phyloP scores from a whole-genome alignment of 1,140 invertebrate species.

The Panagrolaimus sp. region DNA sequence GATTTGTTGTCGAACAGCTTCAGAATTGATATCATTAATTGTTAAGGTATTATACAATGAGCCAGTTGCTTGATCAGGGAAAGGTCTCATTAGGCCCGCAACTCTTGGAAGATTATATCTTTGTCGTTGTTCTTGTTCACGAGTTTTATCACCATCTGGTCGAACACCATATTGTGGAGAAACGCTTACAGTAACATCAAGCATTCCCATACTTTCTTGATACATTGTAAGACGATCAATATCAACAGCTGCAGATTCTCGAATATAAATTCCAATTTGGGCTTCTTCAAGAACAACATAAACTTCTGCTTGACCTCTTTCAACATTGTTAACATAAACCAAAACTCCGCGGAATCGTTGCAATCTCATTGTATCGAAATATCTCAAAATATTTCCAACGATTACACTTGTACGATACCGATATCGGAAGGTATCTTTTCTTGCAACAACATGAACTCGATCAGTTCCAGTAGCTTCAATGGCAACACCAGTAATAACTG shows the following conservation, averaged over 20 bases:
- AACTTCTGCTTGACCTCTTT: slow-evolving; percentile 57
- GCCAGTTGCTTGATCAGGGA: slow-evolving; percentile 44
- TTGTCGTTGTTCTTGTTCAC: slow-evolving; percentile 42
- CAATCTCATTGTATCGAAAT: slow-evolving; percentile 58
- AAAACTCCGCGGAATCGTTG: slow-evolving; percentile 58
- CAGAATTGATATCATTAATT: slow-evolving; percentile 47
- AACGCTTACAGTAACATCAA: slow-evolving; percentile 52
- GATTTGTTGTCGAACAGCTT: slow-evolving; percentile 43
- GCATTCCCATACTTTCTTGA: slow-evolving; percentile 57
- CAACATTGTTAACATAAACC: slow-evolving; percentile 59
- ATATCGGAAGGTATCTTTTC: slow-evolving; percentile 57
- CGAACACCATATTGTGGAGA: slow-evolving; percentile 58
- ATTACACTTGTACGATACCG: slow-evolving; percentile 56
- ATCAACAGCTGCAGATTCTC: slow-evolving; percentile 56
- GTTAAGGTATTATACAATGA: slow-evolving; percentile 41
- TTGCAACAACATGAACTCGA: slow-evolving; percentile 53
- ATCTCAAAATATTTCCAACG: slow-evolving; percentile 58
- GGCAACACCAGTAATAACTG: slow-evolving; percentile 56
- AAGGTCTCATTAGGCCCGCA: slow-evolving; percentile 45
- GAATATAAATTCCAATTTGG: slow-evolving; percentile 56
- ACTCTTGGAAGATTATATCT: slow-evolving; percentile 47
- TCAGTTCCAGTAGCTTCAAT: slow-evolving; percentile 59
- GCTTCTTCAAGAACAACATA: slow-evolving; percentile 59
- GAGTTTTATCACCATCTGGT: slow-evolving; percentile 49
- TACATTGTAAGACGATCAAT: slow-evolving; percentile 58